A percentile compares a stretch with the other conserved stretches of the same genome.
These are phyloP conservation scores for Syndactyla subalaris DNA, from an alignment of 2,797 vertebrate species.

Conservation along the genomic window DNA sequence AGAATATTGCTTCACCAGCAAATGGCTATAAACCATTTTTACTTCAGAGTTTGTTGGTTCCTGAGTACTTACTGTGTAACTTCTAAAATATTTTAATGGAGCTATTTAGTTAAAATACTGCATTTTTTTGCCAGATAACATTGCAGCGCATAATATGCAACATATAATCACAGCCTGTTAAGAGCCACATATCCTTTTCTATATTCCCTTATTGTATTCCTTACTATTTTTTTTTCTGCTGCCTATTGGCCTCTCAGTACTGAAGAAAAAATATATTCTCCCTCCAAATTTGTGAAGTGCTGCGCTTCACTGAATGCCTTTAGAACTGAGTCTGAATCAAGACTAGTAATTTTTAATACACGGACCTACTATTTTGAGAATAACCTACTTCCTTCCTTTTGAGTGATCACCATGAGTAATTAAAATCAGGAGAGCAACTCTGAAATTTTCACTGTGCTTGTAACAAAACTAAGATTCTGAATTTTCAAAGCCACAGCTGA, in stretches of 20 bases:
- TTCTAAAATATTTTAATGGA: neutral
- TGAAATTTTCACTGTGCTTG: neutral
- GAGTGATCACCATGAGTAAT: neutral
- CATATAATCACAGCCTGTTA: neutral
- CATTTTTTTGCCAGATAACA: neutral
- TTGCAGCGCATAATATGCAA: neutral
- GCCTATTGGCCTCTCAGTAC: neutral
- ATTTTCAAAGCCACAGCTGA: neutral
- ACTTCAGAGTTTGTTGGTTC: neutral
- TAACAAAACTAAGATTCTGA: neutral
- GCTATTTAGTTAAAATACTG: neutral
- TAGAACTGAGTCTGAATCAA: neutral
- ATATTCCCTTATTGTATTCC: neutral
- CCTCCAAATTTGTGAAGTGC: neutral
- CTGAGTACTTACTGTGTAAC: neutral
- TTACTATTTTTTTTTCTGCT: neutral
- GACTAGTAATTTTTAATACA: neutral
- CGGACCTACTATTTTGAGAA: neutral
- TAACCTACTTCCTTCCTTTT: neutral
- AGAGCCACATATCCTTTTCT: neutral
- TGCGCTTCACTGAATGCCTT: neutral
- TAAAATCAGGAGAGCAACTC: neutral
- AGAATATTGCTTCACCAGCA: neutral
- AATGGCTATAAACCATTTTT: neutral
- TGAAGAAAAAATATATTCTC: neutral